Evolutionary conservation across 1,140 invertebrate species (phyloP).

Genomic region (Cydia fagiglandana): DNA sequence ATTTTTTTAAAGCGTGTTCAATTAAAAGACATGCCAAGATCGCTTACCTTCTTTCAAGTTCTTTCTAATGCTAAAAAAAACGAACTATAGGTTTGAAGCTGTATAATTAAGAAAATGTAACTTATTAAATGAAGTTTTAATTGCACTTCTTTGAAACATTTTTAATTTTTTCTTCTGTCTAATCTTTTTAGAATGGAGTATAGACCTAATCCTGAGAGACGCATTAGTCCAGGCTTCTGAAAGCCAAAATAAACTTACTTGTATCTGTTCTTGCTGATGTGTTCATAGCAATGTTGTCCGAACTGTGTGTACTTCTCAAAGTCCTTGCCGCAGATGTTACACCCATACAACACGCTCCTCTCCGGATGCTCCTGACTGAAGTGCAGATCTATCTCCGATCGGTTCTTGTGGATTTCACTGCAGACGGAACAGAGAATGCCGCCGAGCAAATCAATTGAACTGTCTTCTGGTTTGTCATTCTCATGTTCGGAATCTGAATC

Average conservation of each 20-base stretch:
- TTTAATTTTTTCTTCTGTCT: too few relatives aligned
- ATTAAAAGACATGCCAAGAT: too few relatives aligned
- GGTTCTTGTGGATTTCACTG: constrained; percentile 50
- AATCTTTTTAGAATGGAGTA: too few relatives aligned
- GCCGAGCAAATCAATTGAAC: constrained; percentile 57
- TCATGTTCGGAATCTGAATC: constrained; percentile 34
- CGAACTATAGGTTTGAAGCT: too few relatives aligned
- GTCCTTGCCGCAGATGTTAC: constrained; percentile 59
- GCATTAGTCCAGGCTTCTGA: not conserved
- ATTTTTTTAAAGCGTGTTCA: too few relatives aligned
- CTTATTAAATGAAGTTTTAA: too few relatives aligned
- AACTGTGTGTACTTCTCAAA: constrained; percentile 65
- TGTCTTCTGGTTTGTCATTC: constrained; percentile 44
- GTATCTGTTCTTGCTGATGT: constrained; percentile 58
- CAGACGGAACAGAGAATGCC: constrained; percentile 63
- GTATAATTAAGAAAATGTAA: too few relatives aligned
- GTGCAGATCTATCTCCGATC: constrained; percentile 62
- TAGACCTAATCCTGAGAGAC: not conserved
- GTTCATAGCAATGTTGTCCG: constrained; percentile 60
- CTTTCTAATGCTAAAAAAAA: too few relatives aligned
- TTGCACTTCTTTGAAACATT: too few relatives aligned
- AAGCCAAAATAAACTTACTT: constrained; percentile 53
- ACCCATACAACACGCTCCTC: constrained; percentile 58
- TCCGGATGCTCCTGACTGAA: constrained; percentile 56
- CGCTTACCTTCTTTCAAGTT: too few relatives aligned